Evolutionary conservation across 2,113 vertebrate species (phyloP).

Genomic region (Zapus hudsonius): DNA sequence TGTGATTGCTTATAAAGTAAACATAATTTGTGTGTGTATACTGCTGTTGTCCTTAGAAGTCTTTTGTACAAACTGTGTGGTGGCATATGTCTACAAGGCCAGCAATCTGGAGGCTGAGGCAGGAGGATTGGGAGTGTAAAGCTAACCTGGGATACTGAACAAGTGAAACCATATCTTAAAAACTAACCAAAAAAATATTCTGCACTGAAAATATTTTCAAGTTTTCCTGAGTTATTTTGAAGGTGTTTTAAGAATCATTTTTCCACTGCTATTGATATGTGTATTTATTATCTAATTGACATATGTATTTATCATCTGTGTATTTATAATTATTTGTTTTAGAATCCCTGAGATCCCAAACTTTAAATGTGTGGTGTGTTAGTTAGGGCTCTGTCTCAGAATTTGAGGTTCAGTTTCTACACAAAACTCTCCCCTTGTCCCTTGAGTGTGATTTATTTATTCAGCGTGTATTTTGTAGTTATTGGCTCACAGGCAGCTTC

Average conservation of each 20-base stretch:
- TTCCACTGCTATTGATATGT: background rate
- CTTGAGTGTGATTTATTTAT: constrained; percentile 37
- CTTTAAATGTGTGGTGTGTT: background rate
- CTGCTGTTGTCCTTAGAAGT: background rate
- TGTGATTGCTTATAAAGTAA: background rate
- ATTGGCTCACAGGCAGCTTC: constrained; percentile 21
- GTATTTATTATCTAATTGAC: background rate
- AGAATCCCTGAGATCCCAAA: background rate
- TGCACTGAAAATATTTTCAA: background rate
- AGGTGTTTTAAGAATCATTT: constrained; percentile 35
- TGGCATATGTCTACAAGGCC: background rate
- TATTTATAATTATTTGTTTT: too few species aligned
- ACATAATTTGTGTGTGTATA: background rate
- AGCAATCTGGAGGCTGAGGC: background rate
- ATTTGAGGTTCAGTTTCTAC: background rate
- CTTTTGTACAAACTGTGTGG: background rate
- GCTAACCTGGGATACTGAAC: background rate
- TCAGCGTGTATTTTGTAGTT: constrained; percentile 41
- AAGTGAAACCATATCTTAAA: background rate
- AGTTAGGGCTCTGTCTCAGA: background rate
- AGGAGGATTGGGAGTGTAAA: background rate
- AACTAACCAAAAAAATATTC: too few species aligned
- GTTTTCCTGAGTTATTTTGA: constrained; percentile 9
- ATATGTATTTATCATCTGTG: background rate
- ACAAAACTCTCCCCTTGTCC: constrained; percentile 10